Base-by-base conservation (phyloP, 1,140 invertebrate genomes). In the Zaprionus africanus region DNA sequence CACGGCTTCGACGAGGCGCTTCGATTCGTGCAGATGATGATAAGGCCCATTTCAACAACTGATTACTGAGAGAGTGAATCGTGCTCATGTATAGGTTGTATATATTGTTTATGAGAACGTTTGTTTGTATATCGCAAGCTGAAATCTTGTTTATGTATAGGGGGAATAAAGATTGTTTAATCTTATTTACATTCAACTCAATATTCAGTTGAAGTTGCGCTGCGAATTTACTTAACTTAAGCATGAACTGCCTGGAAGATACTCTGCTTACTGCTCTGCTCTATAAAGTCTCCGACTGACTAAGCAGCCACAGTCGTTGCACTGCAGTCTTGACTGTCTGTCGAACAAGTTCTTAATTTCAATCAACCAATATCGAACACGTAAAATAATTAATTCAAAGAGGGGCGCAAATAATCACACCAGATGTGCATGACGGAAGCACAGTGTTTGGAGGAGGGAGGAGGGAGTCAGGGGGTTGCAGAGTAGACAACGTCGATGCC, bases 321-420 rank as follows among this genome's bases (percentile, higher is more conserved):
- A 41, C 43, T 36, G 0, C 19, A 41, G 38, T 65, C 24, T 49
- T 49, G 43, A 11, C 43, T 19, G 17, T 22, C 43, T 19, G 17
- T 24, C 9, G 5, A 4, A 5, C 46, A 24, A 43, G 49, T 60
- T 71, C 72, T 59, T 36, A 59, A 75, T 69, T 69, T 74, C 64
- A 79, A 73, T 79, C 65, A 56, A 64, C 53, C 71, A 64, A 65
- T 56, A 64, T 72, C n/a, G 46, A 51, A 13, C 17, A 22, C 34
- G n/a, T 53, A 51, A 72, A 66, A 67, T 83, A 80, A 88, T 83
- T 87, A 87, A 87, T 87, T 88, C 84, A 83, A 67, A 78, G 67
- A 73, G 70, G 63, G 76, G 78, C 73, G 84, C 81, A 88, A 88
- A 88, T 81, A 88, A 90, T 87, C 81, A 76, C 84, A 88, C 84